Base-by-base conservation (phyloP, 2,113 vertebrate genomes). In the Gorilla gorilla region DNA sequence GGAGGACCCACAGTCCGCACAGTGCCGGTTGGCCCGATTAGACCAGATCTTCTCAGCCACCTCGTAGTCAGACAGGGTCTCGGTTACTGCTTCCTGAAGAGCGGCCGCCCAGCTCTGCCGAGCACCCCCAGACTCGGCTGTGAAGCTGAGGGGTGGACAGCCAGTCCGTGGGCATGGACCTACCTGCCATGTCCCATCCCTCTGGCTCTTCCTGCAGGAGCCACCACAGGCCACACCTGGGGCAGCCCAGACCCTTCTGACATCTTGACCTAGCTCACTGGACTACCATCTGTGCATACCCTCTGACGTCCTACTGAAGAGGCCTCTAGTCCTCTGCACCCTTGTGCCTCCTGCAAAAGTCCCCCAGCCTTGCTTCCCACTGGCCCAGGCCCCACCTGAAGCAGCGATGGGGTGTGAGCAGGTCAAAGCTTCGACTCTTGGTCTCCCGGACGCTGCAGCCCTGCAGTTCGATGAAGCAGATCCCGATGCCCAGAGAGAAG, bases 21-120 rank as follows among this genome's bases (percentile, higher is more conserved):
- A 99, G 30, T 97, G 97, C 96, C 99, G 99, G 98, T 99, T 99
- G 88, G 99, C 99, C 91, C 99, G 99, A 98, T 99, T 99, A 96
- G 99, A 99, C 99, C 99, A 99, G 98, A 99, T 99, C 98, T 99
- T 99, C 98, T 99, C 99, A 0, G 99, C 99, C 97, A 99, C 99
- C 98, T 99, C 99, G 0, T 99, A 99, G 98, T 99, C 99, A 0
- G 99, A 99, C 86, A 99, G 99, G 7, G 99, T 99, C 98, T 99
- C 99, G 0, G 99, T 99, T 30, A 99, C 99, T 50, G 99, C 98
- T 93, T 99, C 99, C 99, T 99, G 99, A 97, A 99, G 97, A 14
- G 99, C 99, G 83, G 99, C 99, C 98, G 99, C 99, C 99, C 99
- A 99, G 97, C 99, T 99, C 89, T 99, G 98, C 97, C 99, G 99